Evolutionary conservation across 2,113 vertebrate genomes (phyloP), one percentile per base, ranked within the genome.

Genomic region (Dendrocopos noguchii): DNA sequence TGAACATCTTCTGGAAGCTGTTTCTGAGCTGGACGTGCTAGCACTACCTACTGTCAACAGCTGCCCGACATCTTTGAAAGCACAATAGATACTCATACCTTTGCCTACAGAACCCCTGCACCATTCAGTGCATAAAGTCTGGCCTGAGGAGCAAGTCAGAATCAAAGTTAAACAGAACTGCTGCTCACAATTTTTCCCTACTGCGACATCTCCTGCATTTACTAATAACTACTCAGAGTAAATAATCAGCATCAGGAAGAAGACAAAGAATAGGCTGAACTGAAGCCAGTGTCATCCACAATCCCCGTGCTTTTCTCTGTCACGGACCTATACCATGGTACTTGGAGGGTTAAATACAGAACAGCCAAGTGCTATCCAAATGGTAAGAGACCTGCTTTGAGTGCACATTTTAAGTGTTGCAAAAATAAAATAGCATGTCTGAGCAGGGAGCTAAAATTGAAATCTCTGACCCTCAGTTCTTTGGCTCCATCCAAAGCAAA

Each of bases 51-150:
- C 64, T n/a, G 24, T 28, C 72, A 77, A 2, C 13, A 42, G 39
- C 28, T 66, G 33, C 29, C 31, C 2, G 10, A 12, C 7, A n/a
- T 2, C 36, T 75, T 24, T 44, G 46, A 46, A 66, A 76, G 42
- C 10, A 21, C 6, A 47, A 0, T 10, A 36, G 31, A 19, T 2
- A 56, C 9, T 10, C 2, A 21, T 8, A 29, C 4, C 29, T 84
- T 75, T 53, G 34, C 36, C 16, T 33, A 36, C 10, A 81, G 20
- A 57, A 60, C 8, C 6, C 27, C 28, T 56, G 71, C 15, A n/a
- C 18, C 56, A 63, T 52, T 46, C 9, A 60, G 29, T 7, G 9
- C 28, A 31, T 14, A 53, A 60, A 39, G 39, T 47, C 13, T 29
- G 15, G 27, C 12, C 56, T 28, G 8, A 85, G 29, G n/a, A 70